Evolutionary conservation across 1,140 invertebrate species (phyloP).

Genomic region (Lasioglossum albipes): DNA sequence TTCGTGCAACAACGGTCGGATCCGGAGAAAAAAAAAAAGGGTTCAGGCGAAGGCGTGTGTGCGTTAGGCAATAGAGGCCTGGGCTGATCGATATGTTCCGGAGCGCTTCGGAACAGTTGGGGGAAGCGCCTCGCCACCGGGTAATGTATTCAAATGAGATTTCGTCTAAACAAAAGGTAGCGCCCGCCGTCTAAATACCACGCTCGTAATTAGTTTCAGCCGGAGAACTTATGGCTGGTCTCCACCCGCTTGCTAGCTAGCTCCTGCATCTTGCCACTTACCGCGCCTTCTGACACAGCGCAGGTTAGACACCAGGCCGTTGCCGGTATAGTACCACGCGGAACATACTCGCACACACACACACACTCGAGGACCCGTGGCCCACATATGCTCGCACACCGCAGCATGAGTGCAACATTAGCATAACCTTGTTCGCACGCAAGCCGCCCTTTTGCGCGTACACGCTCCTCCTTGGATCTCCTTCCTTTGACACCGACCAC

Average conservation of each 20-base stretch:
- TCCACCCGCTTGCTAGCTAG: conserved; percentile 11
- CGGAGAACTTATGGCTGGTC: conserved; percentile 60
- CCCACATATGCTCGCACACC: conserved; percentile 23
- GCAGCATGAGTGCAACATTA: conserved; percentile 58
- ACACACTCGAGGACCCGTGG: background rate
- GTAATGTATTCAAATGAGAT: conserved; percentile 71
- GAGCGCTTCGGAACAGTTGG: conserved; percentile 7
- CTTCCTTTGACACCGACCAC: conserved; percentile 57
- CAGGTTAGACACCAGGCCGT: background rate
- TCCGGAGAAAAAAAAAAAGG: no score
- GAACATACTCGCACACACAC: background rate
- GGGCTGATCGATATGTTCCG: conserved; percentile 55
- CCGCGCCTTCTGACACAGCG: conserved; percentile 5
- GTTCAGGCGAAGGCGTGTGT: background rate
- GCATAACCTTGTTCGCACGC: conserved; percentile 69
- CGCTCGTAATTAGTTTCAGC: conserved; percentile 70
- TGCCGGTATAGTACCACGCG: background rate
- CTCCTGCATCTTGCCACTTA: conserved; percentile 28
- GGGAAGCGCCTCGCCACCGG: conserved; percentile 35
- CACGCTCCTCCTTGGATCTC: conserved; percentile 53
- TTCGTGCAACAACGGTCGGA: background rate
- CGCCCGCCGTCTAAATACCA: conserved; percentile 64
- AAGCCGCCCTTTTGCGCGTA: conserved; percentile 51
- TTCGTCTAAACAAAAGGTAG: conserved; percentile 69
- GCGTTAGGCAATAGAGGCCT: background rate